These are phyloP conservation scores for Sciurus vulgaris DNA, from an alignment of 2,797 vertebrate genomes.

Conservation along the genomic window DNA sequence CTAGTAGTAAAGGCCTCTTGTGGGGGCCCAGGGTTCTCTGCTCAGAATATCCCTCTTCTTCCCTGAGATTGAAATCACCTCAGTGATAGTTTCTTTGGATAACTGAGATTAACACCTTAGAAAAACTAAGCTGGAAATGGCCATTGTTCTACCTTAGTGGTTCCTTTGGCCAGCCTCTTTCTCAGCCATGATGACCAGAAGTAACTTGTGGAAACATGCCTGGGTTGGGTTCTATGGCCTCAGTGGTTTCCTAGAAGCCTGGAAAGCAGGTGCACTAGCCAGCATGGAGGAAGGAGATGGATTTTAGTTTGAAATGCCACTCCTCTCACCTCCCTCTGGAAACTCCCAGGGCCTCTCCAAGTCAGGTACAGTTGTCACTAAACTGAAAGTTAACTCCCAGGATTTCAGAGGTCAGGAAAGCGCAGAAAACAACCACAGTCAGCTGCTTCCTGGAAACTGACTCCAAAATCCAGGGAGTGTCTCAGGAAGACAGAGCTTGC, in stretches of 20 bases:
- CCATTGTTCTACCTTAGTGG: not conserved
- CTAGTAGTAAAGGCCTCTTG: not conserved
- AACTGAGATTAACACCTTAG: conserved; percentile 6
- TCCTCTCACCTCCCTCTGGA: not conserved
- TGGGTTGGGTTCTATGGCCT: not conserved
- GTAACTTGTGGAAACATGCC: not conserved
- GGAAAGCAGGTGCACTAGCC: not conserved
- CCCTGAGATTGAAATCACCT: not conserved
- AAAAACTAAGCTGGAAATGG: not conserved
- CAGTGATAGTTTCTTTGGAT: not conserved
- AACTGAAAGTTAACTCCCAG: not conserved
- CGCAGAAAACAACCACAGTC: not conserved
- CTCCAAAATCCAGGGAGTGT: not conserved
- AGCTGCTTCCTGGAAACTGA: not conserved
- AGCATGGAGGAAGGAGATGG: not conserved
- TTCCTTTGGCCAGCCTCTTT: not conserved
- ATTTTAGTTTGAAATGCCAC: not conserved
- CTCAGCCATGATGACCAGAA: not conserved
- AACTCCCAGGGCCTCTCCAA: not conserved
- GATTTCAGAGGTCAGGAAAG: not conserved
- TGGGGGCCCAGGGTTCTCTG: not conserved
- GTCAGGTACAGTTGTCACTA: not conserved
- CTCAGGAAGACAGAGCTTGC: not conserved
- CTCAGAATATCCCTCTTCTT: not conserved
- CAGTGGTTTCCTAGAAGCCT: not conserved